phyloP scores from a whole-genome alignment of 2,888 invertebrate genomes.

The Drosophila yooni region DNA sequence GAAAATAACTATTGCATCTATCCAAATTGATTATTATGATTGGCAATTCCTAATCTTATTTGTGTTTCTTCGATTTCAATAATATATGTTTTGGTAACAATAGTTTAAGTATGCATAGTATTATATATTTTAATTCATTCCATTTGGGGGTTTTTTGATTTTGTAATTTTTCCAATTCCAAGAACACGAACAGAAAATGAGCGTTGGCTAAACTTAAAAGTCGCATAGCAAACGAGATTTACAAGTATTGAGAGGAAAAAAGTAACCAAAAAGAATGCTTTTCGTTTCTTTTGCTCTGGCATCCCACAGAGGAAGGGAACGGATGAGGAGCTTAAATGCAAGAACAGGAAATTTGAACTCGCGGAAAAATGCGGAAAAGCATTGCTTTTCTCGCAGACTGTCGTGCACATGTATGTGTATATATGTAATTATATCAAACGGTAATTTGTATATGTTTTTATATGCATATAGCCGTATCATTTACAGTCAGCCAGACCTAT shows the following conservation, averaged over 20 bases:
- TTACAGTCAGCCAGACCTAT: slow-evolving; percentile 32
- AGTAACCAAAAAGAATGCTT: slow-evolving; percentile 47
- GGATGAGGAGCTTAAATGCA: slow-evolving; percentile 31
- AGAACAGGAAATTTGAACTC: slow-evolving; percentile 78
- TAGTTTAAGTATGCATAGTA: neutral
- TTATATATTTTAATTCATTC: neutral
- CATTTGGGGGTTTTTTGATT: neutral
- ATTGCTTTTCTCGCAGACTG: slow-evolving; percentile 22
- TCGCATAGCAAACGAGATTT: slow-evolving; percentile 71
- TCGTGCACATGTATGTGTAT: slow-evolving; percentile 4
- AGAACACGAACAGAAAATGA: slow-evolving; percentile 17
- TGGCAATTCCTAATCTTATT: neutral
- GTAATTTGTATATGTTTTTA: slow-evolving; percentile 51
- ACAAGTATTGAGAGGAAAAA: slow-evolving; percentile 68
- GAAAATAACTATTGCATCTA: slow-evolving; percentile 12
- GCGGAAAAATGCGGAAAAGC: slow-evolving; percentile 71
- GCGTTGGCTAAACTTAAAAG: slow-evolving; percentile 19
- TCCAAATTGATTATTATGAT: slow-evolving; percentile 15
- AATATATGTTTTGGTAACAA: neutral
- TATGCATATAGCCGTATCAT: slow-evolving; percentile 34
- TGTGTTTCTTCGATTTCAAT: neutral
- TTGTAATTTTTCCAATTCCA: slow-evolving; percentile 4
- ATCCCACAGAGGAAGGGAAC: slow-evolving; percentile 4
- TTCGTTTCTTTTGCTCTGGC: slow-evolving; percentile 28
- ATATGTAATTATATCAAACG: slow-evolving; percentile 34